These are phyloP conservation scores for Diacarnus erythraeanus DNA, from an alignment of 37 sponge, comb jelly and placozoan genomes.

Conservation along the genomic window DNA sequence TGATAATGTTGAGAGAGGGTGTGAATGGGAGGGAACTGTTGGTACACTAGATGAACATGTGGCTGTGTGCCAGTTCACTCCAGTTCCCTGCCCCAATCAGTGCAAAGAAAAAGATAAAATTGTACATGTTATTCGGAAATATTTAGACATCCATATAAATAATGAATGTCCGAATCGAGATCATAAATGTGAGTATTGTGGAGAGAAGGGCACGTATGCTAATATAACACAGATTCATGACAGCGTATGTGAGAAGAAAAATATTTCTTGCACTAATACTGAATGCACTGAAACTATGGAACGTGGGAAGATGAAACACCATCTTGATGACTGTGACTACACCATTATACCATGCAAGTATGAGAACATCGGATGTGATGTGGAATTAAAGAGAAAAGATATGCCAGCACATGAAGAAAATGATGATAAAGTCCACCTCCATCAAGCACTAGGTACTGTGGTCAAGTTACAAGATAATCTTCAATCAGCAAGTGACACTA, in stretches of 20 bases:
- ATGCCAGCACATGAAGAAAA: conserved; percentile 15
- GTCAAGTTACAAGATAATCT: neutral
- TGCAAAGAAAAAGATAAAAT: neutral
- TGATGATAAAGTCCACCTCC: neutral
- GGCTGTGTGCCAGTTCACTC: conserved; percentile 8
- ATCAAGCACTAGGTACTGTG: neutral
- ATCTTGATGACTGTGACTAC: neutral
- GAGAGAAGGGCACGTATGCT: conserved; percentile 10
- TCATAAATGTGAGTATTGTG: conserved; percentile 23
- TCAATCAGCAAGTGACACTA: neutral
- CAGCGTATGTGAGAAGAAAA: conserved; percentile 3
- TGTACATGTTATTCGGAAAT: neutral
- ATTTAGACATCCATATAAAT: neutral
- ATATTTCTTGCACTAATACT: conserved; percentile 22
- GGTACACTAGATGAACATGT: conserved; percentile 29
- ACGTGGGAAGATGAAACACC: conserved; percentile 6
- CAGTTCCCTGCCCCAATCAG: conserved; percentile 26
- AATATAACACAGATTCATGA: conserved; percentile 25
- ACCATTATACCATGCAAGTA: conserved; percentile 23
- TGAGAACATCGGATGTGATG: conserved; percentile 18
- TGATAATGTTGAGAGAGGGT: conserved; percentile 15
- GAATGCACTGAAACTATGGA: neutral
- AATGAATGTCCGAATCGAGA: conserved; percentile 16
- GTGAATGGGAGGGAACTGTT: conserved; percentile 28
- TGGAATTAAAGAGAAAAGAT: neutral